A percentile compares a stretch with the other conserved stretches of the same genome.
Evolutionary conservation across 2,888 invertebrate genomes (phyloP).

Genomic region (Antitype chi): DNA sequence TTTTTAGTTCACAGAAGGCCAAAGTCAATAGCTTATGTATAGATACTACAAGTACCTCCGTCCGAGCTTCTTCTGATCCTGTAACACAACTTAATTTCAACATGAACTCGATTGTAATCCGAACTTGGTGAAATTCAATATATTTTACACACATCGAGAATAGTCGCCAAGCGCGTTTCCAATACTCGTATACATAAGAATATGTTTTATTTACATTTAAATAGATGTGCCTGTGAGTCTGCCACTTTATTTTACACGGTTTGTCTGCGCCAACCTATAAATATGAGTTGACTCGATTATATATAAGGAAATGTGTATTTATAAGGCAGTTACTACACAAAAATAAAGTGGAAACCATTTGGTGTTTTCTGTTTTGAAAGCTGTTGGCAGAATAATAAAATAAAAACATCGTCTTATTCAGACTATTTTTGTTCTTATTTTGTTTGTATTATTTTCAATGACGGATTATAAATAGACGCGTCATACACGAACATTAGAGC

Average conservation of each 20-base stretch:
- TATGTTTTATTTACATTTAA: conserved; percentile 74
- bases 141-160: conserved; percentile 26
- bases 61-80: neutral
- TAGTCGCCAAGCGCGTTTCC: conserved; percentile 15
- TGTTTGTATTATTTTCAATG: neutral
- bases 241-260: conserved; percentile 32
- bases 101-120: neutral
- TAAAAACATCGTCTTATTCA: neutral
- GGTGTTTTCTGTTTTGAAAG: neutral
- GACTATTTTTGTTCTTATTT: neutral
- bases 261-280: conserved; percentile 37
- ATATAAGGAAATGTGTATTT: conserved; percentile 37
- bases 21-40: too few relatives aligned
- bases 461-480: too few relatives aligned
- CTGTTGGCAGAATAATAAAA: neutral
- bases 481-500: too few relatives aligned
- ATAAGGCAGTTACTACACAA: conserved; percentile 12
- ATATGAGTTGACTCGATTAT: conserved; percentile 46
- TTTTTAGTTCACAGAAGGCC: too few relatives aligned
- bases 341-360: neutral
- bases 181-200: conserved; percentile 61
- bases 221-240: conserved; percentile 50
- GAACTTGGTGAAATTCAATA: conserved; percentile 15
- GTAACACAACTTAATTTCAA: neutral
- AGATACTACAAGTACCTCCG: neutral